Conservation (phyloP, 37 sponge, comb jelly and placozoan genomes). For the Axinella damicornis region DNA sequence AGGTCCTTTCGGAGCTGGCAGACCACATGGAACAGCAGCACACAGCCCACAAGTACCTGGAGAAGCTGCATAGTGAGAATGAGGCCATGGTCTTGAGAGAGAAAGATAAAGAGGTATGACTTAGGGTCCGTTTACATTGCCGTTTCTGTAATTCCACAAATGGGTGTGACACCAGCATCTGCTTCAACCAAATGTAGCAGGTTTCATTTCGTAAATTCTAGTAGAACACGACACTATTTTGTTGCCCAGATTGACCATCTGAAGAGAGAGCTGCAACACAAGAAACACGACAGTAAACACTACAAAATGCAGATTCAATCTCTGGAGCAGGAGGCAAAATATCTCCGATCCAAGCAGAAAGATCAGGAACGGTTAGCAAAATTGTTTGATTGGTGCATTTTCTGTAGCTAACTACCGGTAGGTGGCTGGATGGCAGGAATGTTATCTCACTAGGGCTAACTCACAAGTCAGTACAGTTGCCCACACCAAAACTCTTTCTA, state of each 20-base stretch:
- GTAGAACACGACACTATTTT: no score
- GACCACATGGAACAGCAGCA: slow-evolving; percentile 81
- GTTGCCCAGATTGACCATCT: slow-evolving; percentile 43
- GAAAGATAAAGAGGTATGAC: slow-evolving; percentile 65
- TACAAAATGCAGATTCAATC: slow-evolving; percentile 46
- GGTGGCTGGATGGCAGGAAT: no score
- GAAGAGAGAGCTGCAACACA: slow-evolving; percentile 42
- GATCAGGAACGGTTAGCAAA: slow-evolving; percentile 58
- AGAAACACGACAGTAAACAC: slow-evolving; percentile 34
- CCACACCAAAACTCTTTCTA: no score
- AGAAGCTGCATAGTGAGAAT: slow-evolving; percentile 69
- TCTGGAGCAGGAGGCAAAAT: slow-evolving; percentile 36
- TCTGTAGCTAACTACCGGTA: neutral
- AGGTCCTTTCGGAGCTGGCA: slow-evolving; percentile 64
- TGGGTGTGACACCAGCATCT: neutral
- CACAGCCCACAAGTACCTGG: slow-evolving; percentile 59
- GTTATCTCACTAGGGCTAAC: no score
- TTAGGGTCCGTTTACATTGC: neutral
- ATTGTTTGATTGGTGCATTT: neutral
- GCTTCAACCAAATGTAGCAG: no score
- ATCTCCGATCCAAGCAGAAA: slow-evolving; percentile 43
- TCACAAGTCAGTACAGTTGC: no score
- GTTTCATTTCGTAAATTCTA: no score
- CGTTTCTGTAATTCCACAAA: neutral
- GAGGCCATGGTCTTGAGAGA: slow-evolving; percentile 55